These are phyloP conservation scores for Leptinotarsa peninsularis DNA, from an alignment of 2,888 invertebrate species.

Conservation along the genomic window DNA sequence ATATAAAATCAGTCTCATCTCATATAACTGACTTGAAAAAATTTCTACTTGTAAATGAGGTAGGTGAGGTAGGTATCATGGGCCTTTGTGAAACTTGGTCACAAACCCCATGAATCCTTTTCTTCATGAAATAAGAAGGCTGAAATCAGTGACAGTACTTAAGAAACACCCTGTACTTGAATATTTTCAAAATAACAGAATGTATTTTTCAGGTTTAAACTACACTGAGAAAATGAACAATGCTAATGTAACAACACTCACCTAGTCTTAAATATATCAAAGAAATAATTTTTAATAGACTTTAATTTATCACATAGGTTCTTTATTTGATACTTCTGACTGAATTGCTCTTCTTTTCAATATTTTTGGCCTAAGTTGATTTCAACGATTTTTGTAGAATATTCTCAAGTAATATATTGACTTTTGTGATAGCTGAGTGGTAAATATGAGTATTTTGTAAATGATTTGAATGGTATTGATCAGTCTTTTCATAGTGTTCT, in stretches of 20 bases:
- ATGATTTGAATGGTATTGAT: slow-evolving; percentile 42
- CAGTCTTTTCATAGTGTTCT: slow-evolving; percentile 43
- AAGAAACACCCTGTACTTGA: neutral
- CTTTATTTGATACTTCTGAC: slow-evolving; percentile 25
- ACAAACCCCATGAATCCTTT: too few relatives aligned
- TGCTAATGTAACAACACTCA: slow-evolving; percentile 55
- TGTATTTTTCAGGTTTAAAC: slow-evolving; percentile 51
- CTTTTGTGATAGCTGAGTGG: slow-evolving; percentile 49
- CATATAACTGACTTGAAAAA: too few relatives aligned
- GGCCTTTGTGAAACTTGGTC: too few relatives aligned
- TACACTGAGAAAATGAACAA: slow-evolving; percentile 49
- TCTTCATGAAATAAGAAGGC: too few relatives aligned
- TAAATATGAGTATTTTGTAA: slow-evolving; percentile 50
- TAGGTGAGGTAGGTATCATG: too few relatives aligned
- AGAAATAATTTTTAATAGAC: slow-evolving; percentile 53
- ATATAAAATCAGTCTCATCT: too few relatives aligned
- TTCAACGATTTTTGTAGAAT: slow-evolving; percentile 49
- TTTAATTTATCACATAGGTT: slow-evolving; percentile 47
- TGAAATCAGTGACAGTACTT: too few relatives aligned
- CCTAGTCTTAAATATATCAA: slow-evolving; percentile 60
- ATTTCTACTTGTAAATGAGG: too few relatives aligned
- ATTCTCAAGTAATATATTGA: slow-evolving; percentile 42
- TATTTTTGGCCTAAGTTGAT: slow-evolving; percentile 51
- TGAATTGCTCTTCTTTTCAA: slow-evolving; percentile 35
- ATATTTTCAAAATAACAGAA: neutral